These are phyloP conservation scores for Aphis gossypii DNA, from an alignment of 1,140 invertebrate genomes.

Conservation along the genomic window DNA sequence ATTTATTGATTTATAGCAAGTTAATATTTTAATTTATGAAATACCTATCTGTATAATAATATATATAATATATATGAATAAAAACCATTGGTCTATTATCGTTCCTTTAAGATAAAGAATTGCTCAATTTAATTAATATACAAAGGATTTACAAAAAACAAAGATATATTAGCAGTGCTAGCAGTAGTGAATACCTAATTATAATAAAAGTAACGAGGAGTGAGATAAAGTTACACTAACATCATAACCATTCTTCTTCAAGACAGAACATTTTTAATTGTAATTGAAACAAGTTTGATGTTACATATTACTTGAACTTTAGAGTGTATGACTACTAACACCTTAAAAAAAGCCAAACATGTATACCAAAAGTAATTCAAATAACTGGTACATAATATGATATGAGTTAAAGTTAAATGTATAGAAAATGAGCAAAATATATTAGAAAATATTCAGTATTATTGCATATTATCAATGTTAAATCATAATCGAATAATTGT, in stretches of 20 bases:
- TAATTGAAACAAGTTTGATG: neutral
- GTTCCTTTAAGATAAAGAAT: neutral
- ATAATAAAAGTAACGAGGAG: neutral
- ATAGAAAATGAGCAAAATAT: neutral
- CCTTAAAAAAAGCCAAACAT: neutral
- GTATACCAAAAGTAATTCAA: neutral
- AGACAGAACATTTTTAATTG: neutral
- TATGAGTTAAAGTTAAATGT: neutral
- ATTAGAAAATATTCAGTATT: neutral
- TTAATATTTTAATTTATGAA: neutral
- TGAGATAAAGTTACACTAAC: neutral
- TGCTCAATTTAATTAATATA: neutral
- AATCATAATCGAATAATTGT: neutral
- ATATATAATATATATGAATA: neutral
- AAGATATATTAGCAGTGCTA: neutral
- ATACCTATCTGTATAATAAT: neutral
- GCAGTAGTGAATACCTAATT: neutral
- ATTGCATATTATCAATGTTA: neutral
- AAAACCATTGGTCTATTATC: neutral
- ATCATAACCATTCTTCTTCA: neutral
- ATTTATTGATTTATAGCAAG: neutral
- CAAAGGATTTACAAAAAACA: neutral
- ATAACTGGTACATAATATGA: neutral
- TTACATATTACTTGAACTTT: neutral
- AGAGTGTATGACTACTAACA: neutral